Percentiles rank a stretch among this genome's conserved stretches.
These are phyloP conservation scores for Hylaea fasciaria DNA, from an alignment of 2,888 invertebrate genomes.

Conservation along the genomic window DNA sequence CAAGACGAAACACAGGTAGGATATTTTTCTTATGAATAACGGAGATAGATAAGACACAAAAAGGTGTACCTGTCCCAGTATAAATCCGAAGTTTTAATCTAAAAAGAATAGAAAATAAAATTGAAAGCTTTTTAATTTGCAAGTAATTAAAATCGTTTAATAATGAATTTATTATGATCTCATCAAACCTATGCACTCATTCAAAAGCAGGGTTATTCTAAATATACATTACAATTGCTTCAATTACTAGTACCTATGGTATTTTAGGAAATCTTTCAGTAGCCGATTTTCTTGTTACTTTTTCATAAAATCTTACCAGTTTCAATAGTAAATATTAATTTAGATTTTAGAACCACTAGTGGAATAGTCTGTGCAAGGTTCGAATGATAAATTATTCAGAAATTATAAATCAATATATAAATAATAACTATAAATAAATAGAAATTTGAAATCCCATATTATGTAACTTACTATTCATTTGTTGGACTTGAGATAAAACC, in stretches of 20 bases:
- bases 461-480: background rate
- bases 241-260: slow-evolving; percentile 68
- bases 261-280: slow-evolving; percentile 62
- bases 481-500: no score
- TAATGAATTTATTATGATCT: slow-evolving; percentile 54
- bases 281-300: background rate
- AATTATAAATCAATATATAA: no score
- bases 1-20: no score
- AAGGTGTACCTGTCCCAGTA: background rate
- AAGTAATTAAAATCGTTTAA: slow-evolving; percentile 46
- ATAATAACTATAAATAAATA: no score
- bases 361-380: no score
- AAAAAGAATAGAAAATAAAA: slow-evolving; percentile 17
- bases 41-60: no score
- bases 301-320: no score
- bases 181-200: slow-evolving; percentile 63
- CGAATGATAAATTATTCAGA: no score
- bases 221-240: slow-evolving; percentile 63
- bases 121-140: slow-evolving; percentile 39
- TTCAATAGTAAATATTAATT: no score
- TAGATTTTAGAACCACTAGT: no score
- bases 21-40: no score
- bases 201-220: slow-evolving; percentile 73
- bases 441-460: no score
- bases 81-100: slow-evolving; percentile 1